Evolutionary conservation across 2,888 invertebrate genomes (phyloP), one percentile per base, ranked within the genome.

Genomic region (Choreutis nemorana): DNA sequence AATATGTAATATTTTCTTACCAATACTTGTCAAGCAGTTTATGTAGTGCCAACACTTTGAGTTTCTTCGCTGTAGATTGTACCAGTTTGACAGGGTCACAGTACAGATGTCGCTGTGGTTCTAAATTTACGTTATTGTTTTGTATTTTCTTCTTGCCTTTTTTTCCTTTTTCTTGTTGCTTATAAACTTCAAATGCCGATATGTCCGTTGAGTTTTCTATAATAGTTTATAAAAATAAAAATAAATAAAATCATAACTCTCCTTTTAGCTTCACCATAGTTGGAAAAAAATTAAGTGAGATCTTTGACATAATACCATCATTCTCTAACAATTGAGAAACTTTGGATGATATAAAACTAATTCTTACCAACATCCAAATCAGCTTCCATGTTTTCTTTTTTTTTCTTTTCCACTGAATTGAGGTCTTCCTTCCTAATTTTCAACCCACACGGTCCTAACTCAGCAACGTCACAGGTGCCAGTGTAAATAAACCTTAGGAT

Each of bases 401-500:
- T 61, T 36, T 63, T 72, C 51, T 64, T 66, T 4, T 41, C 42
- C 4, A 35, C 39, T 1, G 39, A 37, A 11, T 43, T 45, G 14
- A 73, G 42, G 44, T 78, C 75, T 41, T 80, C 78, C 46, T 48
- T 71, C 46, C 61, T 62, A 41, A 77, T 62, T 55, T 66, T 73
- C n/a, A 79, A 41, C 0, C 59, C 55, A 33, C 81, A 79, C 2
- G 72, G 63, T 0, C 84, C 87, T 16, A 73, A 41, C 28, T 72
- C 73, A 0, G 83, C 57, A 11, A 88, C 77, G 42, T 85, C 84
- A 50, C 88, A 89, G 1, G 65, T 68, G 3, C 85, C 84, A 0
- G 86, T 86, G 52, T 94, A 93, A 44, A 91, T 83, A 53, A 11
- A 53, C 13, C 56, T 55, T 4, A 93, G 55, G n/a, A 91, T 66